Evolutionary conservation across 1,140 invertebrate species (phyloP), one percentile per base, ranked within the genome.

Genomic region (Neuroterus valhalla): DNA sequence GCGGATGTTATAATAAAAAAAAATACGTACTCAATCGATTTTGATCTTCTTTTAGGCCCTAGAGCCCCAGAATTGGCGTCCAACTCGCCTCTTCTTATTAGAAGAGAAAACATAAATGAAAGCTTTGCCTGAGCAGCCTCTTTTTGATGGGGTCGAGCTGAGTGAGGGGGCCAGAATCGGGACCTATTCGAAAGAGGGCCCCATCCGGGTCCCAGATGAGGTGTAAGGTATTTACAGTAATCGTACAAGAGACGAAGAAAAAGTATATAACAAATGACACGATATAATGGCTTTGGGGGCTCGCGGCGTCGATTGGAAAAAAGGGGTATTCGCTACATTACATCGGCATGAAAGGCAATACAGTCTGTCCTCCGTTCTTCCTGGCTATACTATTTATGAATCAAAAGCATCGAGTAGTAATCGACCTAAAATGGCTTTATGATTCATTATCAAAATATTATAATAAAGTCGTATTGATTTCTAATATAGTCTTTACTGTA

Each of bases 401-500:
- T 76, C 79, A 84, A 82, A 84, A 81, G 77, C 72, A 80, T 82
- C 79, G 76, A 75, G 77, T 80, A 79, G 79, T 77, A 80, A 75
- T 79, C 76, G 75, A 78, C 78, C 76, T 81, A 80, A 77, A 82
- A 14, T 78, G 70, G 48, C 79, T 80, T 70, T 74, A 72, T 62
- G 68, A 70, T 82, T 80, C 81, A 81, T 84, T 80, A 86, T 82
- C 76, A 77, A 72, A 83, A 85, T 83, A 85, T 82, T 85, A 85
- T 86, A 76, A 84, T 84, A 82, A 78, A 81, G 77, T 83, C 74
- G 81, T 81, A 82, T 80, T 85, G 81, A 82, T 83, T 85, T 80
- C 79, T 78, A 81, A 83, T 86, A 85, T 83, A 83, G 85, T 82
- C 82, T 87, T 86, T 83, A 89, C 85, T 89, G 85, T 89, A 89